These are phyloP conservation scores for Ophiothrix spiculata DNA, from an alignment of 35 echinoderm and acorn worm species.

Conservation along the genomic window DNA sequence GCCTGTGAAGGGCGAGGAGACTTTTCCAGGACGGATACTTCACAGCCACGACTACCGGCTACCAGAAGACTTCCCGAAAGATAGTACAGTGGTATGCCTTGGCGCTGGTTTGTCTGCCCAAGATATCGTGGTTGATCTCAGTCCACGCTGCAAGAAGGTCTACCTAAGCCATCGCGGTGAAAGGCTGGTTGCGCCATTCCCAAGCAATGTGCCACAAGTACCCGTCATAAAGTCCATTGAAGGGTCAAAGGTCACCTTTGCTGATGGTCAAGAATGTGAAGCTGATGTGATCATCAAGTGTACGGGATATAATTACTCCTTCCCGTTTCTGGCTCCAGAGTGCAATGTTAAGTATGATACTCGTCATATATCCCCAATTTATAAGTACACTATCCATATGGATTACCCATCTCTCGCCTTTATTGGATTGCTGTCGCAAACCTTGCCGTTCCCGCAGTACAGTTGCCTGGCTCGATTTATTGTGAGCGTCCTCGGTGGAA, in stretches of 20 bases:
- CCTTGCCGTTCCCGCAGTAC: background rate
- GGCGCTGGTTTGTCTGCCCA: constrained; percentile 72
- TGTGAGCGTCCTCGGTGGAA: background rate
- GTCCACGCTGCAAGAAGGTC: constrained; percentile 33
- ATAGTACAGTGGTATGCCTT: constrained; percentile 46
- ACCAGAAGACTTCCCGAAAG: constrained; percentile 46
- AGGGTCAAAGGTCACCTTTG: constrained; percentile 31
- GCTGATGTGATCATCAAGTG: constrained; percentile 71
- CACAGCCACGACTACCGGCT: no score
- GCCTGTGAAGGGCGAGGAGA: no score
- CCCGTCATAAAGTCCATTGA: constrained; percentile 25
- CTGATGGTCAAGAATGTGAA: constrained; percentile 32
- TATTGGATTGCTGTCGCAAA: constrained; percentile 5
- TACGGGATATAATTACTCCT: constrained; percentile 74
- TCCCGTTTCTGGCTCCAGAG: constrained; percentile 70
- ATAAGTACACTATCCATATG: constrained; percentile 74
- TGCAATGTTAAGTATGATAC: constrained; percentile 41
- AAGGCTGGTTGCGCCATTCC: constrained; percentile 13
- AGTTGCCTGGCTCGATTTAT: background rate
- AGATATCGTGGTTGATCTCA: constrained; percentile 70
- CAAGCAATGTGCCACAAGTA: constrained; percentile 50
- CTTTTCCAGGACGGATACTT: no score
- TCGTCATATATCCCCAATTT: constrained; percentile 52
- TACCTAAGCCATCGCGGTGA: constrained; percentile 55
- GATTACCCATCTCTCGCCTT: constrained; percentile 54